Evolutionary conservation across 2,113 vertebrate genomes (phyloP), one percentile per base, ranked within the genome.

Genomic region (Tretioscincus oriximinensis): DNA sequence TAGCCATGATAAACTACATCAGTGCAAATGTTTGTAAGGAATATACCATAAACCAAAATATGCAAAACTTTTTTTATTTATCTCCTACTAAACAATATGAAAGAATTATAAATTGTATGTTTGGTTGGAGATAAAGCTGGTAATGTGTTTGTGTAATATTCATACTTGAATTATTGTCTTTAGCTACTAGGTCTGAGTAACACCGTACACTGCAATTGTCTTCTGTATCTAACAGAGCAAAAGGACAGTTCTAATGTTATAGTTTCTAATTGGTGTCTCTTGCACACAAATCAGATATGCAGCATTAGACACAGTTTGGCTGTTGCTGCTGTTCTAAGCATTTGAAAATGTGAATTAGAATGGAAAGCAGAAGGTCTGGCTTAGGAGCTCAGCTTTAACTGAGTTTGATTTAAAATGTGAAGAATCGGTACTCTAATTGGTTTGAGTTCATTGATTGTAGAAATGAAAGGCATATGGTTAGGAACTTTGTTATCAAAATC

Each of bases 271-370:
- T 77, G 76, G 76, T 22, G 31, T 67, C 47, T 77, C 64, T 54
- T 77, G 64, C 47, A 67, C 76, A 68, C 64, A 77, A 77, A 77
- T 77, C 76, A 67, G 76, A 31, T 54, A 77, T 28, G 64, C 47
- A 51, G 49, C 24, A 16, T 77, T 77, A 66, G 64, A 31, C 41
- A 67, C 47, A 54, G 64, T 77, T 77, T 77, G 76, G 47, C 54
- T 54, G 45, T 47, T 31, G 47, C 60, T 63, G 74, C 47, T 66
- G 75, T 47, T 51, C 51, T 22, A 64, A 68, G 47, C 63, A 54
- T 77, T 77, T 54, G 64, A 9, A 77, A 51, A 77, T 77, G 14
- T 31, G 47, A 77, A 77, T 67, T 29, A 26, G 29, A 77, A 54
- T 68, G 64, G 29, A 31, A 67, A 11, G 47, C 64, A 45, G 6